These are phyloP conservation scores for Alligator sinensis DNA, from an alignment of 2,113 vertebrate genomes.

Conservation along the genomic window DNA sequence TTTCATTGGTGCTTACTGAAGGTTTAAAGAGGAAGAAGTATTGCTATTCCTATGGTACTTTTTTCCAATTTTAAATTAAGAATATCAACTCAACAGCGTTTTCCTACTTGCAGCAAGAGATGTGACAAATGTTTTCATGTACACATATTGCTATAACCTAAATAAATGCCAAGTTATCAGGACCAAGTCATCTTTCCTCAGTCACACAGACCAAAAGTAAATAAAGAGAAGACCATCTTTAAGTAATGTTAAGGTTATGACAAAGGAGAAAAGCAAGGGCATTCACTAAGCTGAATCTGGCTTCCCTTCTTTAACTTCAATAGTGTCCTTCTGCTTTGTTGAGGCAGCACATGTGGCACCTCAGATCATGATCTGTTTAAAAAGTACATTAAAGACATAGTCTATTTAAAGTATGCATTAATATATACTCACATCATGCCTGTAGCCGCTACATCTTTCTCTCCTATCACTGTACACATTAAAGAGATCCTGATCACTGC, in stretches of 20 bases:
- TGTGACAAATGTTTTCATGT: not conserved
- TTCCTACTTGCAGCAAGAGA: not conserved
- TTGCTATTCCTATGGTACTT: not conserved
- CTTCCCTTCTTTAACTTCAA: not conserved
- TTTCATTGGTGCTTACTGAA: not conserved
- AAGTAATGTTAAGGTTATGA: not conserved
- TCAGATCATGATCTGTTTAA: not conserved
- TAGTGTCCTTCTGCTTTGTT: not conserved
- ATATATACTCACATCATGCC: too few species aligned
- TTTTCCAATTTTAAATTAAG: not conserved
- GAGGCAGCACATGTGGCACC: not conserved
- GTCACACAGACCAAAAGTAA: not conserved
- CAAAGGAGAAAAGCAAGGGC: not conserved
- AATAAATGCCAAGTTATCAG: not conserved
- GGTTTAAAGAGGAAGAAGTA: not conserved
- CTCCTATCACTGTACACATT: not conserved
- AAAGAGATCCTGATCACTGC: not conserved
- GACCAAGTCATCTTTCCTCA: not conserved
- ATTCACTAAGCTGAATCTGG: not conserved
- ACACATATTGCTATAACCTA: not conserved
- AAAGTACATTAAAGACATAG: not conserved
- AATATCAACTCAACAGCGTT: not conserved
- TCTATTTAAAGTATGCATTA: not conserved
- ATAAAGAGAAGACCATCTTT: not conserved
- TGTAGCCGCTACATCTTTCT: not conserved